Evolutionary conservation across 2,888 invertebrate species (phyloP), one percentile per base, ranked within the genome.

Genomic region (Campopleginae sp.): DNA sequence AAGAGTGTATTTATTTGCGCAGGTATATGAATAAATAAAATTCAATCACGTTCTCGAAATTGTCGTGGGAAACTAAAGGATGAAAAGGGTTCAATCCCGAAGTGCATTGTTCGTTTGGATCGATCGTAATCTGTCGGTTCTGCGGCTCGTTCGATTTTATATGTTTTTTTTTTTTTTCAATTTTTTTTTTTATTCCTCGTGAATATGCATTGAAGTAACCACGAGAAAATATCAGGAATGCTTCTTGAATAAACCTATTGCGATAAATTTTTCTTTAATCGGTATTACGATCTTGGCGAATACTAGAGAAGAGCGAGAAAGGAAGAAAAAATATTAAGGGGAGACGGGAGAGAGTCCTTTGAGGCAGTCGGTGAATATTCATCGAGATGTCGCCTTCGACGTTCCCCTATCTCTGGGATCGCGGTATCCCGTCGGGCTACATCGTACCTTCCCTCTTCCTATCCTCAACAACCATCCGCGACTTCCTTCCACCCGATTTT

Each of bases 301-400:
- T 72, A 27, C 77, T 66, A 48, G 54, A 31, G 63, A n/a, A 19
- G 66, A 42, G 33, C 19, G 44, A 23, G 27, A 17, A 38, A 12
- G 44, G 31, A 44, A 17, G 70, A 70, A n/a, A 70, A 31, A 10
- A 33, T 2, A 17, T 31, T 6, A 19, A 23, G 42, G 44, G 19
- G 14, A 58, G 42, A 51, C 10, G 63, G 10, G 58, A 61, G 33
- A 44, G 75, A 68, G 78, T 54, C 42, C 80, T 82, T 80, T 77
- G 58, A 85, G 86, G 87, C 85, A 84, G 86, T 88, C 87, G 81
- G 86, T 84, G 86, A 88, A 89, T 89, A 88, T 89, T 88, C 88
- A 88, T 89, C 86, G 87, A 85, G 82, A 88, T 76, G 82, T 86
- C 82, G 76, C 80, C 82, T 80, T 61, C 83, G 76, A 71, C 71